Conservation (phyloP, 2,888 invertebrate species). For the Andricus quercusramuli region DNA sequence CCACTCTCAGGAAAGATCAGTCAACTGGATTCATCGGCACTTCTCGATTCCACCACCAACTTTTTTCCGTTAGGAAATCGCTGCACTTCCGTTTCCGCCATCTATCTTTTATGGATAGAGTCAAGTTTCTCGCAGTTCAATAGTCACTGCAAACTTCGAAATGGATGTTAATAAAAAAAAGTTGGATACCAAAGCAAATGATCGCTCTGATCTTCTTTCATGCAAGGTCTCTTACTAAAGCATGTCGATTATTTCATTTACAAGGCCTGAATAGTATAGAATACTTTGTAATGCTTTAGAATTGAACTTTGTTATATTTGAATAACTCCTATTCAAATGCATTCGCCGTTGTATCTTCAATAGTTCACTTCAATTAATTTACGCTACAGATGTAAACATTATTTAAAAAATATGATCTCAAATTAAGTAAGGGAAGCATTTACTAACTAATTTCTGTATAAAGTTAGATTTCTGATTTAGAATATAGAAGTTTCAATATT, state of each 20-base stretch:
- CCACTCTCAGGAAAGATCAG: conserved; percentile 42
- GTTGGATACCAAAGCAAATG: background rate
- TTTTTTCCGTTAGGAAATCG: conserved; percentile 15
- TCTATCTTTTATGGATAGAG: background rate
- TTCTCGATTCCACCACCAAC: conserved; percentile 45
- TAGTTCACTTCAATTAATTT: too few relatives aligned
- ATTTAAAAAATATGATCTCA: too few relatives aligned
- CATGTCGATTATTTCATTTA: too few relatives aligned
- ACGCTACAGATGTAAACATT: too few relatives aligned
- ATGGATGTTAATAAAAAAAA: too few relatives aligned
- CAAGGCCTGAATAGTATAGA: too few relatives aligned
- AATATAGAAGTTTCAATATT: background rate
- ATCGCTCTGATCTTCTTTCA: background rate
- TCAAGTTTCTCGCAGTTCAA: background rate
- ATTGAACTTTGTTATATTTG: too few relatives aligned
- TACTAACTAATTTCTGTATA: background rate
- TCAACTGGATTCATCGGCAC: conserved; percentile 44
- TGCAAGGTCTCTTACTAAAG: too few relatives aligned
- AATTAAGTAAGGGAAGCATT: too few relatives aligned
- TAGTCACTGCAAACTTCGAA: background rate
- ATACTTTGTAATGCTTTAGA: too few relatives aligned
- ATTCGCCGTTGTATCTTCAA: too few relatives aligned
- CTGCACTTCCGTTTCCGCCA: conserved; percentile 23
- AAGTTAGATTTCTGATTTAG: background rate
- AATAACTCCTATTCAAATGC: too few relatives aligned